A percentile compares a stretch with the other conserved stretches of the same genome.
Conservation (phyloP, 2,888 invertebrate genomes). For the Portevinia maculata region DNA sequence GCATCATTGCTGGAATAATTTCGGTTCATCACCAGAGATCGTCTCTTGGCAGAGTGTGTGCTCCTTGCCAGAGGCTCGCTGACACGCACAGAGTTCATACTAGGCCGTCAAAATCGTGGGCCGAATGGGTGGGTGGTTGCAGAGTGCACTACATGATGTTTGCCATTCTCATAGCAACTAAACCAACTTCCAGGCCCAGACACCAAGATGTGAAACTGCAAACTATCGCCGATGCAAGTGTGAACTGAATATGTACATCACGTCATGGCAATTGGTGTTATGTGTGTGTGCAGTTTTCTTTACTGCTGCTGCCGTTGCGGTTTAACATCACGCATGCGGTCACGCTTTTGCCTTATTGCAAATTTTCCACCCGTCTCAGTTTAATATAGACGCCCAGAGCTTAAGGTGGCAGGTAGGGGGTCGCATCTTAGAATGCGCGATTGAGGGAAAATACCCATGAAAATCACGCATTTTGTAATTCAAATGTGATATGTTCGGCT, state of each 20-base stretch:
- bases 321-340: constrained; percentile 71
- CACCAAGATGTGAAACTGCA: constrained; percentile 60
- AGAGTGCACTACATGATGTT: constrained; percentile 37
- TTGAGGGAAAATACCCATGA: constrained; percentile 68
- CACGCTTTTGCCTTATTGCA: constrained; percentile 69
- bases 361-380: constrained; percentile 56
- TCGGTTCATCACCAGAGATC: constrained; percentile 50
- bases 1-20: constrained; percentile 68
- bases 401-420: constrained; percentile 55
- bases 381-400: constrained; percentile 42
- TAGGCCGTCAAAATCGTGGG: constrained; percentile 54
- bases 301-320: constrained; percentile 17
- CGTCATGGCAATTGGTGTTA: constrained; percentile 58
- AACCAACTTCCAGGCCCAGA: constrained; percentile 35
- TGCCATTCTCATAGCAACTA: constrained; percentile 52
- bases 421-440: constrained; percentile 57
- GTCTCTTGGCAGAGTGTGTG: constrained; percentile 28
- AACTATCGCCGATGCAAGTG: constrained; percentile 55
- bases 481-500: constrained; percentile 45
- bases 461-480: constrained; percentile 74
- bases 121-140: constrained; percentile 68
- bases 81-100: constrained; percentile 64
- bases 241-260: constrained; percentile 68
- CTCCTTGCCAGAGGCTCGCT: constrained; percentile 46
- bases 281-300: constrained; percentile 27